Evolutionary conservation across 2,888 invertebrate species (phyloP).

Genomic region (Venusia cambrica): DNA sequence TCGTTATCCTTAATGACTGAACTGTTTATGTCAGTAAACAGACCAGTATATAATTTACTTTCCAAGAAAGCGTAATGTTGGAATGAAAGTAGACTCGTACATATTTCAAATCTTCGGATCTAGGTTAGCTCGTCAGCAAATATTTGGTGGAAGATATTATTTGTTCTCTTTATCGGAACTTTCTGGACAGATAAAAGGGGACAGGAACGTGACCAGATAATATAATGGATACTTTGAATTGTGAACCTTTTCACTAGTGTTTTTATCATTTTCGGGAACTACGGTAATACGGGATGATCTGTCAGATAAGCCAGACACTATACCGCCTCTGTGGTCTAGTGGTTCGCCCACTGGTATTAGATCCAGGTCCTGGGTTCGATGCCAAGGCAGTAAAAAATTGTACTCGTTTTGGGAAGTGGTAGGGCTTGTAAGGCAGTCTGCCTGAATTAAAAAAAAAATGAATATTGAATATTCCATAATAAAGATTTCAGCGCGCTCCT

Average conservation of each 20-base stretch:
- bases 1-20: conserved; percentile 18
- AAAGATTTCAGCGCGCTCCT: conserved; percentile 3
- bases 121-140: conserved; percentile 18
- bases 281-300: conserved; percentile 9
- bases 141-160: conserved; percentile 28
- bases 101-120: conserved; percentile 19
- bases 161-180: conserved; percentile 33
- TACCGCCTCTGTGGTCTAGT: too few species aligned
- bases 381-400: too few species aligned
- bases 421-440: too few species aligned
- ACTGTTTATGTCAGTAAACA: conserved; percentile 25
- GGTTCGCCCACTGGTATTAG: too few species aligned
- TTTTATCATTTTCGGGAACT: conserved; percentile 23
- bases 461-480: too few species aligned
- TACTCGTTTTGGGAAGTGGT: too few species aligned
- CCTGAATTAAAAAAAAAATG: too few species aligned
- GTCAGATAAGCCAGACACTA: conserved; percentile 24
- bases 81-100: conserved; percentile 10
- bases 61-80: conserved; percentile 20
- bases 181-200: conserved; percentile 28
- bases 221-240: conserved; percentile 20
- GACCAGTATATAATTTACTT: conserved; percentile 27
- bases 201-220: conserved; percentile 18
- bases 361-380: too few species aligned
- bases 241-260: conserved; percentile 10